These are phyloP conservation scores for Lontra canadensis DNA, from an alignment of 2,113 vertebrate genomes.

Conservation along the genomic window DNA sequence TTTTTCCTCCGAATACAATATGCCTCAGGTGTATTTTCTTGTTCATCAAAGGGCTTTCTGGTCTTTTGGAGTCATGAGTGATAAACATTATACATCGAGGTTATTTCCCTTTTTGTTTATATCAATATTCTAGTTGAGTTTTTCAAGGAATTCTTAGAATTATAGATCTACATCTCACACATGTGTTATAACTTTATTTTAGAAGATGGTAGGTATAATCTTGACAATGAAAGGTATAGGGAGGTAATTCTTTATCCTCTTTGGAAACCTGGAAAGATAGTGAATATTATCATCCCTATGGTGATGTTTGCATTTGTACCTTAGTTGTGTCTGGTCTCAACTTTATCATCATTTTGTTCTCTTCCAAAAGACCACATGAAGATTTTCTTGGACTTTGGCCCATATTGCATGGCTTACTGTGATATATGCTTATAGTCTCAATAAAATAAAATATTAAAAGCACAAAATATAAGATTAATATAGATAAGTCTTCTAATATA, in stretches of 20 bases:
- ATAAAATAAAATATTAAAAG: not conserved
- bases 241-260: not conserved
- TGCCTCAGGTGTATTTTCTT: slow-evolving; percentile 13
- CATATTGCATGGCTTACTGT: not conserved
- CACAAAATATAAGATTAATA: not conserved
- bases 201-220: not conserved
- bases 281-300: not conserved
- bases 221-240: not conserved
- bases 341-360: slow-evolving; percentile 39
- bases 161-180: not conserved
- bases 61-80: not conserved
- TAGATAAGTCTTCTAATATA: not conserved
- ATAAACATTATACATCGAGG: not conserved
- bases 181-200: not conserved
- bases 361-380: not conserved
- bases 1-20: not conserved
- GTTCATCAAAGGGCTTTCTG: not conserved
- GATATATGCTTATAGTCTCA: not conserved
- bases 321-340: not conserved
- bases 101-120: slow-evolving; percentile 20
- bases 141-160: slow-evolving; percentile 21
- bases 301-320: slow-evolving; percentile 56
- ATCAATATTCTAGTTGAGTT: not conserved
- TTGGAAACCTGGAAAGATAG: slow-evolving; percentile 1
- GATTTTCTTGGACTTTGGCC: not conserved